Base-by-base conservation (phyloP, 2,797 vertebrate genomes). In the Anomalospiza imberbis region DNA sequence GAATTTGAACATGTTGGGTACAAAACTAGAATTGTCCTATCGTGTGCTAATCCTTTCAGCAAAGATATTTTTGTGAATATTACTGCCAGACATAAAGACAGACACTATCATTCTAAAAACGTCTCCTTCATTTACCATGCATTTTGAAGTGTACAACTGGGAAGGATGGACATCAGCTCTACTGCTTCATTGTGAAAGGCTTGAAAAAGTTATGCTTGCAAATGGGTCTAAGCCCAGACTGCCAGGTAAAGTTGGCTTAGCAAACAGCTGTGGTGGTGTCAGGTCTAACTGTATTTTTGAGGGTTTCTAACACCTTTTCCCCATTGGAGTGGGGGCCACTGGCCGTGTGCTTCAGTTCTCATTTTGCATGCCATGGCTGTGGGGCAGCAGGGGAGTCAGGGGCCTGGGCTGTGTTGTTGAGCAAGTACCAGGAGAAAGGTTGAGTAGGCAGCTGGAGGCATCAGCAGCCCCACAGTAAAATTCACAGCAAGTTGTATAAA, bases 301-400 rank as follows among this genome's bases (percentile, higher is more conserved):
- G 54, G 19, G 19, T 55, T 76, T 80, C 24, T 54, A 17, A 17
- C 7, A 66, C 17, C 5, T 40, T 26, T 73, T 54, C 13, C 20
- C 13, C 13, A 7, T 0, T 3, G 47, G 20, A 26, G 8, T 31
- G 60, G 24, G 10, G n/a, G 72, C 71, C 26, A 32, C 9, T 54
- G 55, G 24, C 5, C 0, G 0, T 5, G 8, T 17, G 22, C 38
- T 40, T 68, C 1, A 1, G 34, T 28, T 91, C 19, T 48, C 48
- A 12, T 13, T 4, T 17, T 63, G 28, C 2, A 1, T 8, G 13
- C 17, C 51, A 3, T 14, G 48, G 36, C 44, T 21, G 8, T 25
- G n/a, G 16, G 65, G n/a, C 44, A 70, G 15, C 29, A 36, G 32
- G 40, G 25, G 38, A 54, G 6, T 6, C 29, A 51, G n/a, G 42